Conservation (phyloP, 1,140 invertebrate species). For the Ostrea edulis region DNA sequence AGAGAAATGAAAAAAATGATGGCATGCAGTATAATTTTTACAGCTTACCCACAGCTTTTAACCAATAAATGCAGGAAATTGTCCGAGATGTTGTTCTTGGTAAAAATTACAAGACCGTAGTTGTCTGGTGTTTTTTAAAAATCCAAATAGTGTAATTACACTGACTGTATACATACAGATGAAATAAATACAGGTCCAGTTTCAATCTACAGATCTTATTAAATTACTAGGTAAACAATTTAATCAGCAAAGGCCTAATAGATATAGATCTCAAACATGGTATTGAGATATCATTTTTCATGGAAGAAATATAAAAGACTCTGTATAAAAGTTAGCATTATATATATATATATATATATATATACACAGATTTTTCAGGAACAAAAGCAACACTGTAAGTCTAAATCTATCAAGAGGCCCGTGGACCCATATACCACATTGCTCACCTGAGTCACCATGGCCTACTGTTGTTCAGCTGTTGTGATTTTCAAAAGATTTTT, state of each 20-base stretch:
- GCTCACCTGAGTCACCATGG: too few species aligned
- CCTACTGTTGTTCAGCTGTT: too few species aligned
- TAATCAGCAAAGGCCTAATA: neutral
- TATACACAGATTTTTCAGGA: too few species aligned
- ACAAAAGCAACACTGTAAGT: too few species aligned
- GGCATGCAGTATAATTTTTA: neutral
- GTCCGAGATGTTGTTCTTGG: neutral
- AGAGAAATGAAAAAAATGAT: neutral
- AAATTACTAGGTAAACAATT: slow-evolving; percentile 26
- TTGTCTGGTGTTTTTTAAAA: neutral
- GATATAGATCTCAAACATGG: slow-evolving; percentile 4
- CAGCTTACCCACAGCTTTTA: neutral
- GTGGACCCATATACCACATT: too few species aligned
- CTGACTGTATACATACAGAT: neutral
- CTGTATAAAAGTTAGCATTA: too few species aligned
- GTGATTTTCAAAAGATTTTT: too few species aligned
- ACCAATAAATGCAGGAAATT: neutral
- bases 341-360: too few species aligned
- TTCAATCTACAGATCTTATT: slow-evolving; percentile 10
- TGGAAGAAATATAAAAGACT: neutral
- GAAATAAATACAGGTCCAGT: slow-evolving; percentile 10
- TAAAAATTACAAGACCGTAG: neutral
- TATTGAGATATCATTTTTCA: neutral
- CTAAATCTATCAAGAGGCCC: too few species aligned
- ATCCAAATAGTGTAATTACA: neutral